Conservation (phyloP, 2,113 vertebrate species). For the Litocranius walleri region DNA sequence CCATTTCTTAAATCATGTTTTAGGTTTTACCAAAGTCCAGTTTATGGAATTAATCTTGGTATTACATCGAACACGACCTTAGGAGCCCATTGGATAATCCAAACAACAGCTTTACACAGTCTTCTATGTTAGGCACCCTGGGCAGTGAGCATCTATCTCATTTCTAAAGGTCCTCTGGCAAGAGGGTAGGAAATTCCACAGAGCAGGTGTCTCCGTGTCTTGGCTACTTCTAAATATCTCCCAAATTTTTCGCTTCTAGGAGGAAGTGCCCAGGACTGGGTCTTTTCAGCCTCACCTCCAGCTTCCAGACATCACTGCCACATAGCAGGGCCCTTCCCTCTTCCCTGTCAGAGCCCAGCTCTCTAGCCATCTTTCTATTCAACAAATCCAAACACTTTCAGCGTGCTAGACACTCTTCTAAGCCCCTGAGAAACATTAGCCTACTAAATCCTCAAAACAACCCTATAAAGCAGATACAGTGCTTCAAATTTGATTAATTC, state of each 20-base stretch:
- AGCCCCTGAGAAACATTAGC: background rate
- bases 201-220: background rate
- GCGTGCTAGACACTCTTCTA: background rate
- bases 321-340: fast-evolving
- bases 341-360: background rate
- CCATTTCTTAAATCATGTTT: background rate
- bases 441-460: background rate
- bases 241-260: background rate
- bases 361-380: background rate
- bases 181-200: background rate
- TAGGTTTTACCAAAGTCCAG: background rate
- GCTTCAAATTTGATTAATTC: background rate
- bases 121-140: background rate
- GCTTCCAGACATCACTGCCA: background rate
- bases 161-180: background rate
- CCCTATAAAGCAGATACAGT: background rate
- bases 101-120: background rate
- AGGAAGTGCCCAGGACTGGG: background rate
- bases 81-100: background rate
- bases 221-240: background rate
- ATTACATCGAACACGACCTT: background rate
- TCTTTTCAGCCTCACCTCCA: background rate
- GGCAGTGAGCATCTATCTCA: background rate
- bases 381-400: background rate
- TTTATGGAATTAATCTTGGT: background rate